Evolutionary conservation across 2,797 vertebrate species (phyloP), one percentile per base, ranked within the genome.

Genomic region (Amniataba percoides): DNA sequence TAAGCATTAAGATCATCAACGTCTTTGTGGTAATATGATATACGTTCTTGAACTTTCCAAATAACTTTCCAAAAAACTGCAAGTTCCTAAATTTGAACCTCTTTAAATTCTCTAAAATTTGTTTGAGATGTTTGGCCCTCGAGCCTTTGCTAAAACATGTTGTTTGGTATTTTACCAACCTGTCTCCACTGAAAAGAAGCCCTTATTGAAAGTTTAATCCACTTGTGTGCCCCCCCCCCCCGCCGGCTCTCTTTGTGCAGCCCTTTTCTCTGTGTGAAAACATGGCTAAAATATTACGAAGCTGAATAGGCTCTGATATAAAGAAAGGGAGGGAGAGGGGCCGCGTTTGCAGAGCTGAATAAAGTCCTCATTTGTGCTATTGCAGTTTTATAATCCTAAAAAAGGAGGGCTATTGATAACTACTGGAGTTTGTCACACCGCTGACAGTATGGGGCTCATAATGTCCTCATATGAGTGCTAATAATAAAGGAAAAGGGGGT

Each of bases 121-220:
- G 42, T 71, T 70, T 70, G 48, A 76, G 66, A 62, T 73, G 53
- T 76, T 86, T 81, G 77, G 57, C 75, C 66, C 78, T 15, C 36
- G 36, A 81, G 64, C 72, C 57, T 55, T 21, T 1, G 11, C 71
- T 61, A 49, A 66, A 78, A 66, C 18, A 27, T 21, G 7, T 21
- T 73, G 65, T 21, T 23, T 18, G 0, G 11, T 70, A 31, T 78
- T 78, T 65, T 51, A 53, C 64, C 48, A 63, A 74, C 46, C 57
- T 56, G 72, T 71, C 67, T 62, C 45, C 21, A 34, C 51, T 74
- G 58, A 84, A 51, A 73, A 67, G 56, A 72, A 66, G 13, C 21
- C 40, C 45, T 70, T 70, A 78, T 67, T 84, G 57, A 62, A 76
- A 67, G 66, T 85, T 71, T 34, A 69, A 60, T 83, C 43, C 68